phyloP scores from a whole-genome alignment of 2,113 vertebrate genomes.

The Pangasianodon hypophthalmus region DNA sequence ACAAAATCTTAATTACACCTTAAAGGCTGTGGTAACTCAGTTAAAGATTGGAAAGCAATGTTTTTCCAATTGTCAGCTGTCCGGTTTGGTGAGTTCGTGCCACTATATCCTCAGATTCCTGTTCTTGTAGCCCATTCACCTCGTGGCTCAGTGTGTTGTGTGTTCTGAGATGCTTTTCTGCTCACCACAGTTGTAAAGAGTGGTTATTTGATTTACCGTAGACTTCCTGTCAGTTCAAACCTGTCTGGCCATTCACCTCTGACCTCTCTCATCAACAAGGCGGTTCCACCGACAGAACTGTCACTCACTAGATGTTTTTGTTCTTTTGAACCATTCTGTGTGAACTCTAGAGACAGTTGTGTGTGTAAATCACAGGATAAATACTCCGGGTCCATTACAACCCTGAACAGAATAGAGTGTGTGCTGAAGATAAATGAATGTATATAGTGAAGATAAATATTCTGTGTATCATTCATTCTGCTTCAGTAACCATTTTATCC shows the following conservation, averaged over 20 bases:
- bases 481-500: not conserved
- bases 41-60: not conserved
- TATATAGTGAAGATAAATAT: not conserved
- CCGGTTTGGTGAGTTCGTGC: too few species aligned
- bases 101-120: too few species aligned
- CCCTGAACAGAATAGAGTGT: not conserved
- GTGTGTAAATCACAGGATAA: not conserved
- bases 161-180: too few species aligned
- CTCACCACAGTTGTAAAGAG: not conserved
- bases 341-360: not conserved
- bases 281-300: not conserved
- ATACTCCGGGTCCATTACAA: not conserved
- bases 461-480: not conserved
- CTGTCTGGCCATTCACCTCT: not conserved
- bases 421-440: not conserved
- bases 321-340: too few species aligned
- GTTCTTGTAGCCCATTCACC: too few species aligned
- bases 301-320: not conserved
- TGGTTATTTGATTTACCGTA: not conserved
- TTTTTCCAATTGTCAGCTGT: not conserved
- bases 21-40: too few species aligned
- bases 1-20: not conserved
- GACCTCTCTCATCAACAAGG: not conserved
- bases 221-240: not conserved
- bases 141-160: too few species aligned